A percentile compares a stretch with the other conserved stretches of the same genome.
Conservation (phyloP, 1,140 invertebrate genomes). For the Stratiolaelaps scimitus region DNA sequence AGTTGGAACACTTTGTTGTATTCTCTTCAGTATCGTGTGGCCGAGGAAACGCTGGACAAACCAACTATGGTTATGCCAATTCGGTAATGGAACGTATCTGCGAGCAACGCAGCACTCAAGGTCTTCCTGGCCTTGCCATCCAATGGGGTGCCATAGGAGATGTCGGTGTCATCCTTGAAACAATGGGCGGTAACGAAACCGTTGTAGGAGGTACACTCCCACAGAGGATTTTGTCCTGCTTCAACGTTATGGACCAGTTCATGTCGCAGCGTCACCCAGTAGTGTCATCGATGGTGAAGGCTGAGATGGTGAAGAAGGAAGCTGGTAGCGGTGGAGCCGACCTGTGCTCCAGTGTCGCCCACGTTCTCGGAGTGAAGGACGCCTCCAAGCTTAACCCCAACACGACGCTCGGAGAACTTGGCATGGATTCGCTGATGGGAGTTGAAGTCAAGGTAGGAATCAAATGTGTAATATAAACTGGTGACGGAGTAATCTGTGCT, state of each 20-base stretch:
- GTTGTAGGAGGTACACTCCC: constrained; percentile 82
- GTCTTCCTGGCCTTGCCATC: constrained; percentile 64
- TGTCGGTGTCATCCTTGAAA: constrained; percentile 77
- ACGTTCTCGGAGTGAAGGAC: constrained; percentile 78
- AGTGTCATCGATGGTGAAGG: constrained; percentile 65
- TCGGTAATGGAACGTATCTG: constrained; percentile 88
- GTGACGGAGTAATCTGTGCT: too few species aligned
- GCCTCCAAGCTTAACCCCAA: constrained; percentile 56
- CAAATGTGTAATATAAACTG: too few species aligned
- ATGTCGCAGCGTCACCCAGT: constrained; percentile 65
- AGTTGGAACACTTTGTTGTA: constrained; percentile 75
- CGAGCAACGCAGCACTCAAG: constrained; percentile 63
- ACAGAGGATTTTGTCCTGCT: constrained; percentile 75
- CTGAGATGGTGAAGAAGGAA: constrained; percentile 48
- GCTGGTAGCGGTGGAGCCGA: constrained; percentile 39
- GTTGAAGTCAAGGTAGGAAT: constrained; percentile 68
- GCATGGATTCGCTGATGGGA: constrained; percentile 95
- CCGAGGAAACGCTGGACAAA: constrained; percentile 82
- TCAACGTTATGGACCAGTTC: constrained; percentile 70
- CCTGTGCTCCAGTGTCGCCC: constrained; percentile 59
- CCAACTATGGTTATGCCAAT: constrained; percentile 90
- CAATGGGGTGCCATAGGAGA: constrained; percentile 98
- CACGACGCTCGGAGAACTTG: constrained; percentile 71
- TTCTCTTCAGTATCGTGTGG: constrained; percentile 92
- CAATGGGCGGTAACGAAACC: constrained; percentile 73